A percentile compares a stretch with the other conserved stretches of the same genome.
Conservation (phyloP, 1,140 invertebrate genomes). For the Drosophila guanche region DNA sequence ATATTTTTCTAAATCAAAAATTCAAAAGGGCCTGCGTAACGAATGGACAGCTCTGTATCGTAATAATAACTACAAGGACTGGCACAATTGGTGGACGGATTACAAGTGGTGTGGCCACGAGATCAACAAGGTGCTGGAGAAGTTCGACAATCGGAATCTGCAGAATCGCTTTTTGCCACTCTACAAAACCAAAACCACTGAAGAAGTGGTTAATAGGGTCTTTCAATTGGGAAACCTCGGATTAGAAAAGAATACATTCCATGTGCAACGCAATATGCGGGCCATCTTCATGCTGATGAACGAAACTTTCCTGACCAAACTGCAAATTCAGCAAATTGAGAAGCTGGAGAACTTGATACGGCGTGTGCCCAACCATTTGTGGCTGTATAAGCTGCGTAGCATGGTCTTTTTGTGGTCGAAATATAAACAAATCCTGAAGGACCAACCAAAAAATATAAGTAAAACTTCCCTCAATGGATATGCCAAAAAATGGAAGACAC, state of each 20-base stretch:
- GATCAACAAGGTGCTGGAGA: slow-evolving; percentile 41
- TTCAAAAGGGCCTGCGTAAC: not conserved
- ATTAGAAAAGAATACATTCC: slow-evolving; percentile 16
- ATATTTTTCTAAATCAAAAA: not conserved
- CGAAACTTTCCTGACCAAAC: slow-evolving; percentile 37
- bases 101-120: slow-evolving; percentile 61
- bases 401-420: slow-evolving; percentile 54
- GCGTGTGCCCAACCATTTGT: slow-evolving; percentile 47
- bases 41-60: slow-evolving; percentile 39
- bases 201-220: slow-evolving; percentile 2
- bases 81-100: slow-evolving; percentile 50
- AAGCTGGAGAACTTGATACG: slow-evolving; percentile 56
- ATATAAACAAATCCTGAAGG: slow-evolving; percentile 13
- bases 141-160: slow-evolving; percentile 21
- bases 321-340: slow-evolving; percentile 9
- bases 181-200: not conserved
- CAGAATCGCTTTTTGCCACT: slow-evolving; percentile 18
- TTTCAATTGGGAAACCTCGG: slow-evolving; percentile 16
- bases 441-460: not conserved
- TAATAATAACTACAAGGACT: slow-evolving; percentile 44
- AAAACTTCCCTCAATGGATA: not conserved
- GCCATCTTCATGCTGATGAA: slow-evolving; percentile 50
- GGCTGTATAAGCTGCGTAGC: slow-evolving; percentile 55
- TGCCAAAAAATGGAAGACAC: slow-evolving; percentile 32
- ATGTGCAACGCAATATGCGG: slow-evolving; percentile 12